These are phyloP conservation scores for Lydus trimaculatus DNA, from an alignment of 2,888 invertebrate species.

Conservation along the genomic window DNA sequence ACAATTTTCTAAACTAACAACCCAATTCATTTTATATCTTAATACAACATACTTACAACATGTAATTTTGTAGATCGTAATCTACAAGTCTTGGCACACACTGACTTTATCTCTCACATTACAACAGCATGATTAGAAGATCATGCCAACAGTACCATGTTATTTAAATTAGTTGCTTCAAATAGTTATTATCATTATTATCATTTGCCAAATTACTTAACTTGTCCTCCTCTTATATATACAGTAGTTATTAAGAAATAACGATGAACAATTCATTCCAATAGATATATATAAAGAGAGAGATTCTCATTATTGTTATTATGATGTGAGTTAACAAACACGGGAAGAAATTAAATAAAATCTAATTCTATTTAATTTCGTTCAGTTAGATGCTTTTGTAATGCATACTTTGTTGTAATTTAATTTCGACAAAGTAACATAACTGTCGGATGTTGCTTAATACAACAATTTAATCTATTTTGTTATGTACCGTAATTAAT, in stretches of 20 bases:
- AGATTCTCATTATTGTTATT: not conserved
- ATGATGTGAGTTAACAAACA: not conserved
- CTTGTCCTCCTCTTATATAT: not conserved
- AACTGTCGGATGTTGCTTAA: not conserved
- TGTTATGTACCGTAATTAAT: not conserved
- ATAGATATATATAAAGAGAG: no score
- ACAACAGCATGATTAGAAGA: slow-evolving; percentile 33
- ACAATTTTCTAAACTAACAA: not conserved
- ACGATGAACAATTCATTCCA: not conserved
- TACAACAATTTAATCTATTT: not conserved
- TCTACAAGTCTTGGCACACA: slow-evolving; percentile 27
- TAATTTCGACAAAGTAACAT: not conserved
- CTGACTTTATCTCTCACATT: slow-evolving; percentile 33
- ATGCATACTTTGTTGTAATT: not conserved
- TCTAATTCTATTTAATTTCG: not conserved
- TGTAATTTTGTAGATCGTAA: slow-evolving; percentile 39
- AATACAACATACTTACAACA: slow-evolving; percentile 33
- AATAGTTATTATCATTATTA: slow-evolving; percentile 26
- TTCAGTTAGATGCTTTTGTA: not conserved
- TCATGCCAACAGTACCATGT: slow-evolving; percentile 33
- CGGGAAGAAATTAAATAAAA: not conserved
- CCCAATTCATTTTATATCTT: slow-evolving; percentile 5
- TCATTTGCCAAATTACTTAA: slow-evolving; percentile 37
- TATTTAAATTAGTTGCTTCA: slow-evolving; percentile 38
- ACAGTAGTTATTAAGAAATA: not conserved